Evolutionary conservation across 2,888 invertebrate species (phyloP).

Genomic region (Rhingia rostrata): DNA sequence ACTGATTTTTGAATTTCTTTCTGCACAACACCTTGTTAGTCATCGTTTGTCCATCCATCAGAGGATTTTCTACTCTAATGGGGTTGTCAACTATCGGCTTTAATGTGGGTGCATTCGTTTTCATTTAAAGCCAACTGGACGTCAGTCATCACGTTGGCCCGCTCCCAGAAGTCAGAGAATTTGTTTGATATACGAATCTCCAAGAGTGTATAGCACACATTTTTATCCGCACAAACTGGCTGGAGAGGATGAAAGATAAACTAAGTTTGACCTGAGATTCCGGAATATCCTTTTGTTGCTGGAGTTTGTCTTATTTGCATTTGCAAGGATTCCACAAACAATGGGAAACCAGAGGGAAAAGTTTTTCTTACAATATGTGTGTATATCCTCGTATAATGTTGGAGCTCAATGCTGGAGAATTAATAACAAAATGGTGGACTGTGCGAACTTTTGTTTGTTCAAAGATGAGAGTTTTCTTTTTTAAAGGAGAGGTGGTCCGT

Average conservation of each 20-base stretch:
- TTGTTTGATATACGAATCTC: background rate
- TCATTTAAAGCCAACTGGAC: conserved; percentile 18
- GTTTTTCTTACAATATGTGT: conserved; percentile 4
- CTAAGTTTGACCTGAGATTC: conserved; percentile 34
- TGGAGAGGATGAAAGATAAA: conserved; percentile 33
- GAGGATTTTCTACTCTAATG: conserved; percentile 15
- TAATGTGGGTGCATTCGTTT: conserved; percentile 31
- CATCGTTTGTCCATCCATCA: conserved; percentile 45
- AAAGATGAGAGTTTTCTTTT: no score
- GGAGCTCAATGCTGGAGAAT: no score
- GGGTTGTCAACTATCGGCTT: conserved; percentile 28
- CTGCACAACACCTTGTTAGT: conserved; percentile 38
- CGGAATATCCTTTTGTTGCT: conserved; percentile 14
- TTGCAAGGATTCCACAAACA: conserved; percentile 12
- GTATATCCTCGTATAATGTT: background rate
- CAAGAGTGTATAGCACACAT: conserved; percentile 38
- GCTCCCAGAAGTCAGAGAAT: background rate
- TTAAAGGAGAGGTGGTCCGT: no score
- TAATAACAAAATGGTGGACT: no score
- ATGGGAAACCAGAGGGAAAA: background rate
- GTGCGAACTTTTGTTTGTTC: no score
- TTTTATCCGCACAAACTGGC: conserved; percentile 27
- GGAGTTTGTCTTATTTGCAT: conserved; percentile 55
- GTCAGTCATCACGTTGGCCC: background rate
- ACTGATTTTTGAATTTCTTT: conserved; percentile 16